Percentiles rank a stretch among this genome's conserved stretches.
phyloP scores from a whole-genome alignment of 2,888 invertebrate genomes.

The Allolobophora icterica region DNA sequence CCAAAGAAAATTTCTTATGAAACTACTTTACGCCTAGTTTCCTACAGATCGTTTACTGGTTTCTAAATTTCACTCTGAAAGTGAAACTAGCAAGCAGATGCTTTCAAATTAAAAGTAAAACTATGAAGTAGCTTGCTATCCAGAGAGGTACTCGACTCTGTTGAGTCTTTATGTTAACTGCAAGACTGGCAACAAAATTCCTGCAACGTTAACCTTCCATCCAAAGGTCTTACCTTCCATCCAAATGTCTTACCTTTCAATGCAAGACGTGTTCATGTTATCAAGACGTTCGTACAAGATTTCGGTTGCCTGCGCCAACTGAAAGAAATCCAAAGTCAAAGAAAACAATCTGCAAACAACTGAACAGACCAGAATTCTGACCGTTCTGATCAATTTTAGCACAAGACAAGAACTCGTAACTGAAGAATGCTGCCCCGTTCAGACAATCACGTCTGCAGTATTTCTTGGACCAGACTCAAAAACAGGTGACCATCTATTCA shows the following conservation, averaged over 20 bases:
- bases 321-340: background rate
- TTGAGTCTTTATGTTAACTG: too few relatives aligned
- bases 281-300: slow-evolving; percentile 94
- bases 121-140: too few relatives aligned
- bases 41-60: background rate
- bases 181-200: too few relatives aligned
- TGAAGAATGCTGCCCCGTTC: background rate
- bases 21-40: background rate
- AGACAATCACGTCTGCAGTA: background rate
- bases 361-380: background rate
- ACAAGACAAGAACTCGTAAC: background rate
- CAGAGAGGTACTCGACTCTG: too few relatives aligned
- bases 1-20: background rate
- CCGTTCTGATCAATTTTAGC: background rate
- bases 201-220: too few relatives aligned
- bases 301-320: slow-evolving; percentile 93
- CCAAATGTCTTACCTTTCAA: slow-evolving; percentile 75
- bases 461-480: background rate
- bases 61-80: background rate
- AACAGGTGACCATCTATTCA: too few relatives aligned
- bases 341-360: too few relatives aligned
- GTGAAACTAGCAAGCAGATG: background rate
- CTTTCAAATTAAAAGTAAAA: too few relatives aligned
- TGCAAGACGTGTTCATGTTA: slow-evolving; percentile 93
- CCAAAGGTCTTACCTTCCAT: too few relatives aligned